Evolutionary conservation across 2,113 vertebrate genomes (phyloP).

Genomic region (Tachysurus vachellii): DNA sequence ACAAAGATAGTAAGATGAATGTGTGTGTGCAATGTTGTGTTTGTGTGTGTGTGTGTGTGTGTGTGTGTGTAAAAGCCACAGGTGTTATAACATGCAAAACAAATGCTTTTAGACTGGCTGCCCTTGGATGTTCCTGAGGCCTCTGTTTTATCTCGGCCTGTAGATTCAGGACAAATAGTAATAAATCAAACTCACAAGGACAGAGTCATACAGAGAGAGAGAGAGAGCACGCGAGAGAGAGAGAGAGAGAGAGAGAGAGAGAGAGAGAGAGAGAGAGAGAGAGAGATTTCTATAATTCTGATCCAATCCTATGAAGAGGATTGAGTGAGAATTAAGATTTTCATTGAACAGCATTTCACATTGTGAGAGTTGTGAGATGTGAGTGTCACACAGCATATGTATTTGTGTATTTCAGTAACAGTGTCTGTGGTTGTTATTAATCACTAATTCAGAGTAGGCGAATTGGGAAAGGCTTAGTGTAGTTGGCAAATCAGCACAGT

Average conservation of each 20-base stretch:
- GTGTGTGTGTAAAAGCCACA: background rate
- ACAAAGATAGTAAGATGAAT: too few relatives aligned
- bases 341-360: background rate
- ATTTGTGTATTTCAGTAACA: background rate
- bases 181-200: constrained; percentile 60
- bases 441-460: too few relatives aligned
- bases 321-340: background rate
- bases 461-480: background rate
- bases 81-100: background rate
- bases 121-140: constrained; percentile 36
- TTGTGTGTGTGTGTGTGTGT: constrained; percentile 32
- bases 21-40: too few relatives aligned
- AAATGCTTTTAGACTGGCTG: background rate
- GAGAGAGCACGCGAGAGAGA: background rate
- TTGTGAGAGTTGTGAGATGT: background rate
- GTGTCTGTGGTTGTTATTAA: constrained; percentile 8
- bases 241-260: background rate
- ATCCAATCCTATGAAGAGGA: background rate
- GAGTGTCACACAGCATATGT: background rate
- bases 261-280: too few relatives aligned
- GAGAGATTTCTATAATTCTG: background rate
- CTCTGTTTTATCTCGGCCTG: constrained; percentile 32
- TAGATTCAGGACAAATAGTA: constrained; percentile 66
- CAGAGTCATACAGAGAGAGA: background rate
- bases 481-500: constrained; percentile 6